Base-by-base conservation (phyloP, 2,113 vertebrate genomes). In the Scytalopus superciliaris region DNA sequence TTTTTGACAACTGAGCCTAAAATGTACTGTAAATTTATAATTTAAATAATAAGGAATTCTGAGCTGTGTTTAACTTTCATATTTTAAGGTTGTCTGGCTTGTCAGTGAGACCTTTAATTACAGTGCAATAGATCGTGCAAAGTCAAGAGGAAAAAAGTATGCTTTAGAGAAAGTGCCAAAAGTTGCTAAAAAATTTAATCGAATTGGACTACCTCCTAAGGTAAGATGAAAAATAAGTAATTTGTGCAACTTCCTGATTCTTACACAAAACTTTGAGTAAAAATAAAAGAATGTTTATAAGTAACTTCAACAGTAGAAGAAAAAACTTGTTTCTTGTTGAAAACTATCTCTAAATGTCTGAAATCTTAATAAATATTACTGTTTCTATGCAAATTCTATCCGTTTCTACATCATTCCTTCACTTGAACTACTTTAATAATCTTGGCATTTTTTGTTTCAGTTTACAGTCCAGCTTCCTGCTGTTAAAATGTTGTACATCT, bases 31-130 rank as follows among this genome's bases (percentile, higher is more conserved):
- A n/a, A 60, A 75, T 22, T 35, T 79, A 3, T 21, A 79, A 35
- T 45, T 50, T 19, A 83, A 92, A 23, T 60, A 69, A 44, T 28
- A 56, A 79, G 24, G 37, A 80, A n/a, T 79, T 96, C 66, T 96
- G 74, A 93, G 39, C 16, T 39, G 39, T 92, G 45, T 73, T 91
- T 87, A 45, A 88, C 68, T 81, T 95, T 25, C 31, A 0, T 94
- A 17, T 96, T 89, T 97, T 80, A 96, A 99, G 99, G 99, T 99
- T 88, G 98, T 99, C 76, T 99, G 98, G 97, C 98, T 99, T 94
- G 99, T 99, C 75, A 99, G 99, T 45, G 99, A 99, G 90, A 99
- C 99, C 2, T 99, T 99, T 97, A 99, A 99, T 97, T 99, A 99
- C 90, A 99, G 94, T 84, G 98, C 99, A 87, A 99, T 99, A 88